phyloP scores from a whole-genome alignment of 2,888 invertebrate genomes.

The Entomobrya proxima region DNA sequence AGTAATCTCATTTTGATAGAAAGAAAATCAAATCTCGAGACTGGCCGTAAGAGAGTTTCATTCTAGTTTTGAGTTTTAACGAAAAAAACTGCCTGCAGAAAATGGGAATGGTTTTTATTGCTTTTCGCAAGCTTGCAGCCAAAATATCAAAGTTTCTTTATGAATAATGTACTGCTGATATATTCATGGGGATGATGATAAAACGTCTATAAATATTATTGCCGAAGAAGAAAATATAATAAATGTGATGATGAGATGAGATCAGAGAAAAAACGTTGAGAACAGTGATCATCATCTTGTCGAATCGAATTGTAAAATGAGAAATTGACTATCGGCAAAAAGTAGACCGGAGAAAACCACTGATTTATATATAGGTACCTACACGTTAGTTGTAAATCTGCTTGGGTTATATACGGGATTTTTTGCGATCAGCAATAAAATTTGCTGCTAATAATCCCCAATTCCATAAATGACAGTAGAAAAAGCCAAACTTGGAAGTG shows the following conservation, averaged over 20 bases:
- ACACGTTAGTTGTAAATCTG: not conserved
- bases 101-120: not conserved
- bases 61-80: not conserved
- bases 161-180: constrained; percentile 35
- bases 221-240: not conserved
- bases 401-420: not conserved
- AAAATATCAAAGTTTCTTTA: too few species aligned
- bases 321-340: not conserved
- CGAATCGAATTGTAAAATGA: not conserved
- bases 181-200: constrained; percentile 29
- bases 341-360: too few species aligned
- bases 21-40: not conserved
- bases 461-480: not conserved
- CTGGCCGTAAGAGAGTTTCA: not conserved
- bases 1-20: not conserved
- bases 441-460: not conserved
- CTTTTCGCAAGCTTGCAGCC: too few species aligned
- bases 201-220: constrained; percentile 32
- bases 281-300: not conserved
- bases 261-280: not conserved
- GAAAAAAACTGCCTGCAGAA: constrained; percentile 26
- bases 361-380: not conserved
- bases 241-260: constrained; percentile 26
- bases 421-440: not conserved
- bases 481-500: not conserved